These are phyloP conservation scores for Tanypteryx hageni DNA, from an alignment of 2,888 invertebrate genomes.

Conservation along the genomic window DNA sequence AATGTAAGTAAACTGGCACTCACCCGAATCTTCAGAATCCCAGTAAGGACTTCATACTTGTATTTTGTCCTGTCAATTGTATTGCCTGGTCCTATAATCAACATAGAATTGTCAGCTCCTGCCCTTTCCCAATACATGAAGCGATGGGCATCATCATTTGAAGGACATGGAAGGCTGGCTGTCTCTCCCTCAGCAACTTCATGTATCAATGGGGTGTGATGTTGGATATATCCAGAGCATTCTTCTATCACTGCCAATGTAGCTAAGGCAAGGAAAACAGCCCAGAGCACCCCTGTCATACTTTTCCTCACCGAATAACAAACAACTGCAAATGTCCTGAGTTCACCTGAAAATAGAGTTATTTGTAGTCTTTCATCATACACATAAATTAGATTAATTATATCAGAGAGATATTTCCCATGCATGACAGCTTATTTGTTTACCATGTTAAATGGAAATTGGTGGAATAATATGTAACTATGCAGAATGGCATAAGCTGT, in stretches of 20 bases:
- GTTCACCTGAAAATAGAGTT: conserved; percentile 3
- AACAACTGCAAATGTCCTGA: background rate
- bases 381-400: too few relatives aligned
- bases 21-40: conserved; percentile 82
- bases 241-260: background rate
- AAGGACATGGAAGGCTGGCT: conserved; percentile 80
- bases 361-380: background rate
- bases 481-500: too few relatives aligned
- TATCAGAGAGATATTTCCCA: too few relatives aligned
- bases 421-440: background rate
- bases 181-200: conserved; percentile 76
- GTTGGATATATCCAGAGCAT: background rate
- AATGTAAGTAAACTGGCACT: conserved; percentile 71
- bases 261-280: background rate
- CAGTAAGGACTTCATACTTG: conserved; percentile 83
- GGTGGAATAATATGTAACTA: too few relatives aligned
- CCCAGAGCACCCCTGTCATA: conserved; percentile 27
- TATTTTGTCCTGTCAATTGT: conserved; percentile 79
- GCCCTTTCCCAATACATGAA: conserved; percentile 83
- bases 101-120: conserved; percentile 73
- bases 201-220: conserved; percentile 1
- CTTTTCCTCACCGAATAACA: background rate
- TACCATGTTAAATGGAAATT: background rate
- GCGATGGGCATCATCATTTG: conserved; percentile 80
- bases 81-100: conserved; percentile 82